phyloP scores from a whole-genome alignment of 2,113 vertebrate species.

The Pungitius pungitius region DNA sequence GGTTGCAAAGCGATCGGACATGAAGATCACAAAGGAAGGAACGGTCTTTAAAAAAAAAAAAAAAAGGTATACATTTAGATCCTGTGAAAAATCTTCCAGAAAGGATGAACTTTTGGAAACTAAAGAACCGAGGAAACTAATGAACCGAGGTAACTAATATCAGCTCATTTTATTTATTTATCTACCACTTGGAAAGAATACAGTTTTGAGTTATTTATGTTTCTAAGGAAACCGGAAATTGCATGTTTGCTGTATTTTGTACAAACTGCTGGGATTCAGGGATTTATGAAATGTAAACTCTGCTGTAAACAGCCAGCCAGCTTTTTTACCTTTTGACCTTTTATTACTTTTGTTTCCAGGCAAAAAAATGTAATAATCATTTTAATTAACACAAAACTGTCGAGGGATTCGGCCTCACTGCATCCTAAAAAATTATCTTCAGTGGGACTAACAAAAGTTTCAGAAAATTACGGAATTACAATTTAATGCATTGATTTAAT shows the following conservation, averaged over 20 bases:
- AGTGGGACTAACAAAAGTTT: neutral
- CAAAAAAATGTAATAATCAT: conserved; percentile 16
- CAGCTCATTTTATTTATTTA: conserved; percentile 13
- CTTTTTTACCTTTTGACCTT: neutral
- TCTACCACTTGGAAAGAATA: neutral
- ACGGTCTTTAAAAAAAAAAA: neutral
- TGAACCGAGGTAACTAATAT: neutral
- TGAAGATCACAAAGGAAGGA: neutral
- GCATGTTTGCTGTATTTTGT: neutral
- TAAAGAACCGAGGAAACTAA: neutral
- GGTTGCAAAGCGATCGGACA: neutral
- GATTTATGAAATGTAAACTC: conserved; percentile 45
- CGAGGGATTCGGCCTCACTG: neutral
- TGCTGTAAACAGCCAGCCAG: conserved; percentile 15
- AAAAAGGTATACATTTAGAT: neutral
- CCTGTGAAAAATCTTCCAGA: neutral
- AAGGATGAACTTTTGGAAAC: neutral
- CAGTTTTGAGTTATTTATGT: conserved; percentile 25
- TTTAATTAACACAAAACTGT: conserved; percentile 10
- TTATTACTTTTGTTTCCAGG: conserved; percentile 2
- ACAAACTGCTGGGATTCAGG: neutral
- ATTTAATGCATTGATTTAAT: neutral
- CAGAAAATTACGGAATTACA: neutral
- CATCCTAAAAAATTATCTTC: neutral
- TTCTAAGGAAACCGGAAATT: conserved; percentile 9